Percentiles rank a stretch among this genome's conserved stretches.
Evolutionary conservation across 2,113 vertebrate genomes (phyloP).

Genomic region (Hydrolagus affinis): DNA sequence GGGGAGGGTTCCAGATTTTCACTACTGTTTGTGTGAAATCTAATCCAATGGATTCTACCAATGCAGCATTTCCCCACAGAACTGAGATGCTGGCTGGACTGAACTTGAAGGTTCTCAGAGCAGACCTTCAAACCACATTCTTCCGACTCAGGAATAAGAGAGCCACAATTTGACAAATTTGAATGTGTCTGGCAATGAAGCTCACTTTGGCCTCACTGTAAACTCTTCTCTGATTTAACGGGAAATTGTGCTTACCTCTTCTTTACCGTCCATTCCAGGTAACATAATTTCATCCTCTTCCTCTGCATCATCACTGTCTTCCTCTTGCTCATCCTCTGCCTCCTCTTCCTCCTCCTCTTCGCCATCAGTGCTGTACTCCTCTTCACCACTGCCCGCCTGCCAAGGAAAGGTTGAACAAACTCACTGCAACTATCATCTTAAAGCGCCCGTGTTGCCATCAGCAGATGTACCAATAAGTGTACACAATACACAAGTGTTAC

Average conservation of each 20-base stretch:
- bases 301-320: constrained; percentile 56
- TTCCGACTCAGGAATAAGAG: too few species aligned
- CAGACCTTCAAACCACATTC: too few species aligned
- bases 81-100: too few species aligned
- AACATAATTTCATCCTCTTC: constrained; percentile 88
- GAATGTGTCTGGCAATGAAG: not conserved
- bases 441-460: not conserved
- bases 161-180: too few species aligned
- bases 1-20: too few species aligned
- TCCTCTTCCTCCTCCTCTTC: constrained; percentile 52
- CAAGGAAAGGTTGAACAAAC: constrained; percentile 32
- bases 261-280: constrained; percentile 95
- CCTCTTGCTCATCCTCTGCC: constrained; percentile 73
- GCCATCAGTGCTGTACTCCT: constrained; percentile 66
- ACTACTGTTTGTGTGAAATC: too few species aligned
- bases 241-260: constrained; percentile 64
- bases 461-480: not conserved
- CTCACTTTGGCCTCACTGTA: not conserved
- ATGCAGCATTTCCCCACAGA: too few species aligned
- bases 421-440: not conserved
- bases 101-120: too few species aligned
- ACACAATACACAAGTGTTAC: not conserved
- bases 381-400: constrained; percentile 83
- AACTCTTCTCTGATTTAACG: not conserved
- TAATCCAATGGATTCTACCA: too few species aligned